Evolutionary conservation across 2,113 vertebrate species (phyloP).

Genomic region (Pogona vitticeps): DNA sequence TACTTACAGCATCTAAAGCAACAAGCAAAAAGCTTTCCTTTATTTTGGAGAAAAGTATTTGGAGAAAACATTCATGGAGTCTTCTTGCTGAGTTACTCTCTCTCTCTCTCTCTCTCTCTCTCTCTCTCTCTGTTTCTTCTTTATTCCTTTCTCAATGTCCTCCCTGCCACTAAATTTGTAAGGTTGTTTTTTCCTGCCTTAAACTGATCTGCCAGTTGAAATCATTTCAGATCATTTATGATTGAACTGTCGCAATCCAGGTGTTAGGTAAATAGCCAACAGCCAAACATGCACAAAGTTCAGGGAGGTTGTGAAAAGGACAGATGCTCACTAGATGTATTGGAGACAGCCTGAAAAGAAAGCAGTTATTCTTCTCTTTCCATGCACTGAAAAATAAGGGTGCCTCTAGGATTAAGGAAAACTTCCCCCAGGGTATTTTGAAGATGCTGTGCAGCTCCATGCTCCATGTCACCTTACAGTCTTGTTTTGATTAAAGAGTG

Average conservation of each 20-base stretch:
- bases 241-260: constrained; percentile 10
- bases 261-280: neutral
- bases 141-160: neutral
- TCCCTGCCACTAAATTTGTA: neutral
- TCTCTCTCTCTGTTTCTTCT: neutral
- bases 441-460: neutral
- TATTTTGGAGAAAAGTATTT: neutral
- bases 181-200: neutral
- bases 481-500: constrained; percentile 6
- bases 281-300: neutral
- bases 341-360: neutral
- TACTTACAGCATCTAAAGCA: too few species aligned
- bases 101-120: neutral
- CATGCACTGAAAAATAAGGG: neutral
- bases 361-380: neutral
- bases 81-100: neutral
- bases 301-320: neutral
- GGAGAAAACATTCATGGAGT: neutral
- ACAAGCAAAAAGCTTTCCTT: neutral
- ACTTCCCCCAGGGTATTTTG: constrained; percentile 9
- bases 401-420: constrained; percentile 1
- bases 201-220: neutral
- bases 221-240: constrained; percentile 31
- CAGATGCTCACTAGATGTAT: neutral
- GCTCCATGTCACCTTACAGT: neutral